These are phyloP conservation scores for Trichacis sp. DNA, from an alignment of 2,888 invertebrate species.

Conservation along the genomic window DNA sequence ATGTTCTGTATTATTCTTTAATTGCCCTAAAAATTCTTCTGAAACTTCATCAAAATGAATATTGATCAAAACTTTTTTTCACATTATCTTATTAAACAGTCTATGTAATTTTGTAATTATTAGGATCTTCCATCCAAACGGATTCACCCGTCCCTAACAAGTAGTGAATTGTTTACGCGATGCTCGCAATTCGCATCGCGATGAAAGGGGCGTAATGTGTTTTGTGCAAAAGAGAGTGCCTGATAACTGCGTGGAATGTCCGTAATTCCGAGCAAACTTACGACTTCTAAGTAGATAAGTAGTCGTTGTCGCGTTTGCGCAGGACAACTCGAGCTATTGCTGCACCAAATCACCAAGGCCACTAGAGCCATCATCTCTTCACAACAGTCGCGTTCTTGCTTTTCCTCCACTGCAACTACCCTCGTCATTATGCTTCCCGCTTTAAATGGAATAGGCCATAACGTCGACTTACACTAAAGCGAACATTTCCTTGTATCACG, in stretches of 20 bases:
- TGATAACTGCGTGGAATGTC: conserved; percentile 27
- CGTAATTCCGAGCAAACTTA: conserved; percentile 46
- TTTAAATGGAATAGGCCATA: conserved; percentile 54
- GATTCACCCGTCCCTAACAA: too few relatives aligned
- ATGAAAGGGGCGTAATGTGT: conserved; percentile 38
- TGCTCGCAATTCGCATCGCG: conserved; percentile 33
- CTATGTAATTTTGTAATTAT: too few relatives aligned
- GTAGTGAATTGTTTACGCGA: too few relatives aligned
- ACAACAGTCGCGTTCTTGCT: conserved; percentile 5
- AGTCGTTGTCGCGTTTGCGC: conserved; percentile 42
- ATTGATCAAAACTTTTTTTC: too few relatives aligned
- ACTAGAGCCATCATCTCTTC: conserved; percentile 9
- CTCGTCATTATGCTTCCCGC: conserved; percentile 52
- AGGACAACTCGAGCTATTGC: conserved; percentile 32
- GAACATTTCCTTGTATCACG: conserved; percentile 28
- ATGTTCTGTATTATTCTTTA: too few relatives aligned
- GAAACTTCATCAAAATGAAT: too few relatives aligned
- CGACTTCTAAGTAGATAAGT: conserved; percentile 47
- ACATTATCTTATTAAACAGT: too few relatives aligned
- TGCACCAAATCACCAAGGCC: conserved; percentile 28
- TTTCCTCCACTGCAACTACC: conserved; percentile 10
- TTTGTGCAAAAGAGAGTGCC: conserved; percentile 34
- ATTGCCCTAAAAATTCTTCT: too few relatives aligned
- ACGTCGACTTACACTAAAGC: conserved; percentile 46
- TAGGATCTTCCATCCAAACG: too few relatives aligned